Evolutionary conservation across 2,797 vertebrate genomes (phyloP), one percentile per base, ranked within the genome.

Genomic region (Aldrovandia affinis): DNA sequence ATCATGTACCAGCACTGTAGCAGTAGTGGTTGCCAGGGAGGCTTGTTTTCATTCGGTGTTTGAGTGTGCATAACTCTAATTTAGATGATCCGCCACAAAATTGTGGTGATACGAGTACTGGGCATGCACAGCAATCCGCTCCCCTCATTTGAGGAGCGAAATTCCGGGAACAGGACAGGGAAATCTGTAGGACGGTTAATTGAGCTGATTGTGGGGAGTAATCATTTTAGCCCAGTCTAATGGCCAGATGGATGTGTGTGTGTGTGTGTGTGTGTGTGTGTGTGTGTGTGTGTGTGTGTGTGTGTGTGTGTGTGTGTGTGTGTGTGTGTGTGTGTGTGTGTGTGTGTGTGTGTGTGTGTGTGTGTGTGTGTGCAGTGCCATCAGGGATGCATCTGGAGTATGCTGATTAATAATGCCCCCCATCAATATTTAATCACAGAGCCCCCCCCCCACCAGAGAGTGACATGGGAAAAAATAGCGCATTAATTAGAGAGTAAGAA

Each of bases 121-220:
- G 44, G 59, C 75, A 70, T 88, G 70, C 82, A 86, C 80, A 86
- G 87, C 86, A 84, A 90, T 89, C 88, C 86, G 75, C 80, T 87
- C 70, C 73, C 73, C 78, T 89, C 70, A 88, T 92, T 88, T 86
- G 80, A 78, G 83, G 89, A 91, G 89, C 88, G 83, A 89, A 88
- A 86, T 86, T 85, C 81, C 55, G 78, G 54, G 81, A 83, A 81
- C 59, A 12, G 15, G 86, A 87, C 50, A 22, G 85, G 79, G 78
- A 77, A 70, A 78, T 47, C 39, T 85, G 81, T 47, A 68, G 81
- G 77, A 87, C 57, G 20, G 30, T 65, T 61, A 84, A 89, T 89
- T 83, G 44, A 85, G 85, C 70, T 78, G 42, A 70, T 84, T 61
- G 81, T 81, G 81, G 14, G 18, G 15, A 47, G 54, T n/a, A 44